Percentiles rank a stretch among this genome's conserved stretches.
Conservation (phyloP, 2,797 vertebrate genomes). For the Channallabes apus region DNA sequence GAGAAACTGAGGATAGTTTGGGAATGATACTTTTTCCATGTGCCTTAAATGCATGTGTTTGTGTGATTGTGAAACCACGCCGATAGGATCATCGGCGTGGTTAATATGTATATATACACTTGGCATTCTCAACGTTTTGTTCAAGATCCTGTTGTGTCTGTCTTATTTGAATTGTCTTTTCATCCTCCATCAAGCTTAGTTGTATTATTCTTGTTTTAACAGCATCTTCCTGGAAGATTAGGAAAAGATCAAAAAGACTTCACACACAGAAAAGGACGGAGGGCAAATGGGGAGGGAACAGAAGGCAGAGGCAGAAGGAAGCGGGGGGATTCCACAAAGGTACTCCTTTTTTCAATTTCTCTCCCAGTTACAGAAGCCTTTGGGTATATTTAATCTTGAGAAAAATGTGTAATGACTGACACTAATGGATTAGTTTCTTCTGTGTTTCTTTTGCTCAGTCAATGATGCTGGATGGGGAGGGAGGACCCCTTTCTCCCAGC, state of each 20-base stretch:
- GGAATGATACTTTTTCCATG: not conserved
- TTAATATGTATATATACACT: not conserved
- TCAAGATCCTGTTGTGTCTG: not conserved
- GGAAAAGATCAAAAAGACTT: constrained; percentile 84
- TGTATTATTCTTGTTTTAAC: constrained; percentile 29
- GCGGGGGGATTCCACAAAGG: constrained; percentile 86
- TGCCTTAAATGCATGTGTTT: not conserved
- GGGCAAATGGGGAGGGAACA: constrained; percentile 91
- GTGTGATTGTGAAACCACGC: not conserved
- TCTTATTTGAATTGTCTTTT: not conserved
- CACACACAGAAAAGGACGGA: constrained; percentile 85
- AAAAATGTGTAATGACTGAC: not conserved
- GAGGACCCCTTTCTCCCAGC: constrained; percentile 85
- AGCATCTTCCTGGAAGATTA: constrained; percentile 76
- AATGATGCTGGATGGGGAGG: constrained; percentile 85
- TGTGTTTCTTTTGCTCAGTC: constrained; percentile 63
- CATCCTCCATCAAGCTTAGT: not conserved
- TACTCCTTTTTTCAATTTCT: constrained; percentile 44
- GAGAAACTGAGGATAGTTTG: not conserved
- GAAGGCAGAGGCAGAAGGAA: constrained; percentile 93
- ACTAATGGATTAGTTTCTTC: not conserved
- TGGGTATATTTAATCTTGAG: not conserved
- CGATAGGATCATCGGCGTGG: not conserved
- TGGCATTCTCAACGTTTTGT: not conserved
- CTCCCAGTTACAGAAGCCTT: constrained; percentile 46